Evolutionary conservation across 2,113 vertebrate species (phyloP), one percentile per base, ranked within the genome.

Genomic region (Tichodroma muraria): DNA sequence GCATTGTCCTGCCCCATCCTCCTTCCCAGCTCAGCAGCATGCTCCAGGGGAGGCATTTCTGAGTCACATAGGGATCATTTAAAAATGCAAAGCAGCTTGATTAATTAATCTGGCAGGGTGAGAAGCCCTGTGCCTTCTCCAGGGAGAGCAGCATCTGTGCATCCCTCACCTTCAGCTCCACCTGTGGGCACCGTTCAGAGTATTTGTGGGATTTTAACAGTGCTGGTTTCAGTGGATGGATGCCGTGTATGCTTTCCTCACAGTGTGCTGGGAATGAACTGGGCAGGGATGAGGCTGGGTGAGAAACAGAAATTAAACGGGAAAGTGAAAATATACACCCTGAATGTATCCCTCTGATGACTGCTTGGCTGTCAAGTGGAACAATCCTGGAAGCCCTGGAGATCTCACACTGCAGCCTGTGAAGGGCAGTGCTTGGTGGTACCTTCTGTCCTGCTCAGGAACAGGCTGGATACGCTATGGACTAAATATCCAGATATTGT

Each of bases 381-480:
- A 27, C 54, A 64, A 5, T n/a, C 37, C 60, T n/a, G 45, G 33
- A n/a, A 73, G 65, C 38, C 4, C 24, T 20, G 44, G 59, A 40
- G 63, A 11, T 24, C 31, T 49, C 76, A 2, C 1, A 1, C 31
- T 20, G 2, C 22, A 15, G 44, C 25, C 65, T 17, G 16, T 10
- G 70, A 15, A 45, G 38, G n/a, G 31, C 5, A 15, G 8, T 9
- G 49, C 30, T 40, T 71, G 63, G 6, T 3, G 14, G 19, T 10
- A 2, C 8, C 35, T 60, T 11, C 57, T 80, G 35, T 52, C 66
- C 71, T 54, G n/a, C 68, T 80, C 42, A 33, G 60, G 53, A 69
- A 21, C 45, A 5, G 3, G 14, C 33, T 65, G 25, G 13, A 4
- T 13, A 11, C 13, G 6, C 22, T 27, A 0, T 1, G 22, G n/a